These are phyloP conservation scores for Bryconaethiops microstoma DNA, from an alignment of 2,797 vertebrate genomes.

Conservation along the genomic window DNA sequence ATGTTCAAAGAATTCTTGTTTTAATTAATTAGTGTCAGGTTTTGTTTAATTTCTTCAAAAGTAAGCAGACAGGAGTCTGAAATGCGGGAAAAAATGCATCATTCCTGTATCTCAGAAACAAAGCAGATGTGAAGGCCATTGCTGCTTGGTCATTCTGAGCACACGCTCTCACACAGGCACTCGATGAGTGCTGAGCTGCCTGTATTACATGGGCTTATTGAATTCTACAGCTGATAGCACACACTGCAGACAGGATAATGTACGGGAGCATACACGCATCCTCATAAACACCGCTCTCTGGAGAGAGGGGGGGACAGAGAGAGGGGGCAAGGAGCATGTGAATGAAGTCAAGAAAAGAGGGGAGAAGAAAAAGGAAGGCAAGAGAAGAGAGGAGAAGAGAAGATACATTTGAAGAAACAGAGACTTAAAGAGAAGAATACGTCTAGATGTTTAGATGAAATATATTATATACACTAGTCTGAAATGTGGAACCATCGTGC, in stretches of 20 bases:
- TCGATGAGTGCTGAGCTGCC: constrained; percentile 13
- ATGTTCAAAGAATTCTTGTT: not conserved
- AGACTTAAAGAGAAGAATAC: not conserved
- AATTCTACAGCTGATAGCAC: constrained; percentile 35
- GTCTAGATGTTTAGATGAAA: too few relatives aligned
- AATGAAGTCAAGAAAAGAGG: not conserved
- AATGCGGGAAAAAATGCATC: not conserved
- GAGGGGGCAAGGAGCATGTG: not conserved
- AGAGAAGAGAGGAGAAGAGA: not conserved
- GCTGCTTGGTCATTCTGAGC: constrained; percentile 5
- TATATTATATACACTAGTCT: too few relatives aligned
- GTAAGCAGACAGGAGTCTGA: not conserved
- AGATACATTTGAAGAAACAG: not conserved
- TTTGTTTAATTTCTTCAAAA: not conserved
- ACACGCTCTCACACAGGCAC: not conserved
- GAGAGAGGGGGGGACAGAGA: not conserved
- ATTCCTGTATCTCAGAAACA: not conserved
- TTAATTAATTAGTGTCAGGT: not conserved
- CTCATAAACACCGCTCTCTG: constrained; percentile 25
- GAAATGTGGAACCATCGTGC: too few relatives aligned
- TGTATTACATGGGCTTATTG: constrained; percentile 34
- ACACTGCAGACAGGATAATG: constrained; percentile 28
- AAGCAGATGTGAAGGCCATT: constrained; percentile 1
- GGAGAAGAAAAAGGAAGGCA: not conserved
- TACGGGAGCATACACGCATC: constrained; percentile 26